phyloP scores from a whole-genome alignment of 2,113 vertebrate species.

The Laticauda laticaudata region DNA sequence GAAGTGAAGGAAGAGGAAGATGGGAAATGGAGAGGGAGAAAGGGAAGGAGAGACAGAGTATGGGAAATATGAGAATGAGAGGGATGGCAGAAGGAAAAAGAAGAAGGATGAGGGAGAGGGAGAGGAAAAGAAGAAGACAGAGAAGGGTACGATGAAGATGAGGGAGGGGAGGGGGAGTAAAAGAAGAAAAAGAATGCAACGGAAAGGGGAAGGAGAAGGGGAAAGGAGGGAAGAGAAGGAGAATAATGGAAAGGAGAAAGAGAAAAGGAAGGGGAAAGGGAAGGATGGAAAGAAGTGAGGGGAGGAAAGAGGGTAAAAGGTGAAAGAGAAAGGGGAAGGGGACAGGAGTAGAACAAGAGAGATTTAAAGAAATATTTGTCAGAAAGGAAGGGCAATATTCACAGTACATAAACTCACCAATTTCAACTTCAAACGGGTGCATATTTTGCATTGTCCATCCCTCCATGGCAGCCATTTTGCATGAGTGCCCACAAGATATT shows the following conservation, averaged over 20 bases:
- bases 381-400: background rate
- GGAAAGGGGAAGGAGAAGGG: too few species aligned
- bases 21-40: too few species aligned
- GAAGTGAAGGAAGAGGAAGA: background rate
- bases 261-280: background rate
- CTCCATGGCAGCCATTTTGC: background rate
- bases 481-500: background rate
- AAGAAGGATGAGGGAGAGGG: background rate
- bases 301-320: background rate
- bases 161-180: background rate
- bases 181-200: background rate
- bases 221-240: background rate
- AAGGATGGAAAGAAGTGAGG: background rate
- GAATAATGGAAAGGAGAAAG: background rate
- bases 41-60: background rate
- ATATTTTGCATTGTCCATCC: background rate
- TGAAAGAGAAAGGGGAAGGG: background rate
- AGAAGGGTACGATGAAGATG: too few species aligned
- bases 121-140: background rate
- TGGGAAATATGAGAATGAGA: too few species aligned
- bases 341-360: background rate
- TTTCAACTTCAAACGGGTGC: background rate
- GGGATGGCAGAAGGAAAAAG: background rate
- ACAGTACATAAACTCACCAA: background rate
- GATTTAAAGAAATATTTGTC: background rate